phyloP scores from a whole-genome alignment of 2,113 vertebrate genomes.

The Nestor notabilis region DNA sequence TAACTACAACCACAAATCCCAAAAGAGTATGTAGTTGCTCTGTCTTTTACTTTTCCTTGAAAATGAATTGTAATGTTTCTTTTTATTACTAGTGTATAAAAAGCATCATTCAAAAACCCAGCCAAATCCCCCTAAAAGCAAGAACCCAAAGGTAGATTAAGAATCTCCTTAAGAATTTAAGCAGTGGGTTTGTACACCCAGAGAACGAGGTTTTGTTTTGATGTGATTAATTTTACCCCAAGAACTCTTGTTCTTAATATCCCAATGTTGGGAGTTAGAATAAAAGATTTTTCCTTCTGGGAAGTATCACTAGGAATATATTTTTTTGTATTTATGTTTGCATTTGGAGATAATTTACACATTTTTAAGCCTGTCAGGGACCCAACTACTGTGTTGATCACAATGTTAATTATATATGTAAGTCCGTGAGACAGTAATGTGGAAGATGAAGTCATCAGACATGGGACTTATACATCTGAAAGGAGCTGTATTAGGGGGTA shows the following conservation, averaged over 20 bases:
- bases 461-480: not conserved
- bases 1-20: conserved; percentile 30
- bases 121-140: not conserved
- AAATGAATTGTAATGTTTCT: not conserved
- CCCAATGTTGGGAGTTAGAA: not conserved
- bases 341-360: not conserved
- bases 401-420: not conserved
- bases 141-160: not conserved
- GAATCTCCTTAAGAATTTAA: not conserved
- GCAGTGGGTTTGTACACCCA: not conserved
- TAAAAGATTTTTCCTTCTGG: not conserved
- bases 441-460: not conserved
- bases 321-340: not conserved
- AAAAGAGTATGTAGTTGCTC: not conserved
- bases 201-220: not conserved
- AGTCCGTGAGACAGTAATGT: not conserved
- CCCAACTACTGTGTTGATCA: not conserved
- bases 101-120: not conserved
- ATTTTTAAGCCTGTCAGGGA: not conserved
- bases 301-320: not conserved
- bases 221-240: not conserved
- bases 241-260: not conserved
- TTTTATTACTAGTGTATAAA: not conserved
- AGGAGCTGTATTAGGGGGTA: not conserved
- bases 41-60: not conserved